These are phyloP conservation scores for Lytechinus pictus DNA, from an alignment of 35 echinoderm and acorn worm genomes.

Conservation along the genomic window DNA sequence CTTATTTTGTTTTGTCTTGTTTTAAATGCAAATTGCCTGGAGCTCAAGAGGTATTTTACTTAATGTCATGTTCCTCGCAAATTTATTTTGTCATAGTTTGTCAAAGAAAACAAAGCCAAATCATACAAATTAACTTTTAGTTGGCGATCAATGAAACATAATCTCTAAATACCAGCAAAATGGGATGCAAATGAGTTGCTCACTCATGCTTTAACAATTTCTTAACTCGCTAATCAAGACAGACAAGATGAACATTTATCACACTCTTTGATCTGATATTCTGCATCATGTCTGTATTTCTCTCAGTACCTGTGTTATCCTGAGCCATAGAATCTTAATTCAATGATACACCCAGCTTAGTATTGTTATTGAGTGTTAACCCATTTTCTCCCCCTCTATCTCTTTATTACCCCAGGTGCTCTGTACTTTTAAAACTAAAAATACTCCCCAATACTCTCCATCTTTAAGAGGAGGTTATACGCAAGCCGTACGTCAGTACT, in stretches of 20 bases:
- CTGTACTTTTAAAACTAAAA: constrained; percentile 32
- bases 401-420: constrained; percentile 11
- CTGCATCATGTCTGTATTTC: background rate
- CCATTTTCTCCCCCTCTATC: background rate
- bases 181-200: background rate
- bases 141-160: background rate
- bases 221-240: background rate
- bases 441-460: background rate
- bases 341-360: background rate
- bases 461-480: background rate
- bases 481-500: background rate
- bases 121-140: background rate
- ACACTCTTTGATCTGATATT: background rate
- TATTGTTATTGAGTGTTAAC: constrained; percentile 23
- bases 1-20: background rate
- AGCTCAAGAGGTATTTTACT: constrained; percentile 4
- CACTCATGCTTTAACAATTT: background rate
- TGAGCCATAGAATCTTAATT: background rate
- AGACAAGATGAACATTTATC: background rate
- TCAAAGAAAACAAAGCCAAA: background rate
- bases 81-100: background rate
- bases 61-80: background rate
- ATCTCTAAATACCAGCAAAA: background rate
- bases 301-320: background rate
- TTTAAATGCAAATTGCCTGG: background rate